Percentiles rank a stretch among this genome's conserved stretches.
Evolutionary conservation across 2,113 vertebrate species (phyloP).

Genomic region (Anthoscopus minutus): DNA sequence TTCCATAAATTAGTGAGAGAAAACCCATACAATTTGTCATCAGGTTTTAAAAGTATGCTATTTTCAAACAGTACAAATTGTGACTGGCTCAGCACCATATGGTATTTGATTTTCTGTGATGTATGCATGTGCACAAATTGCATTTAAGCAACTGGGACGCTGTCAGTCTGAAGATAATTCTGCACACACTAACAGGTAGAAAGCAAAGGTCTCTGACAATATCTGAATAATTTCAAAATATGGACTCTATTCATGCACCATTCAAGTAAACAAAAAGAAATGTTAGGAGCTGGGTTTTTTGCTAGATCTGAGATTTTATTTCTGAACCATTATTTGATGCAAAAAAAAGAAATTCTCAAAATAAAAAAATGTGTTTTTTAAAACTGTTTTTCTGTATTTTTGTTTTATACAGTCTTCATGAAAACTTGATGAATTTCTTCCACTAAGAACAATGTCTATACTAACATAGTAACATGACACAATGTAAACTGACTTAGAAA

Average conservation of each 20-base stretch:
- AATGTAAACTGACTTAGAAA: not conserved
- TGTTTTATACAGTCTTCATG: not conserved
- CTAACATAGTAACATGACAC: not conserved
- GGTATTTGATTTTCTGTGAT: slow-evolving; percentile 68
- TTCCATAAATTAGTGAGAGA: slow-evolving; percentile 38
- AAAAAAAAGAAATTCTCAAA: not conserved
- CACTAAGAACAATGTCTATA: not conserved
- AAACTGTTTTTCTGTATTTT: not conserved
- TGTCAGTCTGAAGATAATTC: slow-evolving; percentile 48
- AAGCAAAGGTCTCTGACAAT: not conserved
- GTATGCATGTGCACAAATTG: slow-evolving; percentile 56
- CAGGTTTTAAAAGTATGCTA: slow-evolving; percentile 49
- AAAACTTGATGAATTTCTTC: not conserved
- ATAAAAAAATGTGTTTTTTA: not conserved
- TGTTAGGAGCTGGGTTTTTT: not conserved
- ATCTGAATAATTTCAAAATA: not conserved
- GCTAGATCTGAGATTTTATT: not conserved
- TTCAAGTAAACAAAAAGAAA: not conserved
- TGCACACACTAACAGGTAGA: not conserved
- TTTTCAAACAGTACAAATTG: slow-evolving; percentile 66
- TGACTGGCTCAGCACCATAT: slow-evolving; percentile 61
- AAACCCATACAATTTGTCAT: slow-evolving; percentile 62
- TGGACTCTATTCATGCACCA: not conserved
- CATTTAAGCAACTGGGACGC: slow-evolving; percentile 31
- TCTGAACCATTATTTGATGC: not conserved